phyloP scores from a whole-genome alignment of 2,113 vertebrate genomes.

The Galeopterus variegatus region DNA sequence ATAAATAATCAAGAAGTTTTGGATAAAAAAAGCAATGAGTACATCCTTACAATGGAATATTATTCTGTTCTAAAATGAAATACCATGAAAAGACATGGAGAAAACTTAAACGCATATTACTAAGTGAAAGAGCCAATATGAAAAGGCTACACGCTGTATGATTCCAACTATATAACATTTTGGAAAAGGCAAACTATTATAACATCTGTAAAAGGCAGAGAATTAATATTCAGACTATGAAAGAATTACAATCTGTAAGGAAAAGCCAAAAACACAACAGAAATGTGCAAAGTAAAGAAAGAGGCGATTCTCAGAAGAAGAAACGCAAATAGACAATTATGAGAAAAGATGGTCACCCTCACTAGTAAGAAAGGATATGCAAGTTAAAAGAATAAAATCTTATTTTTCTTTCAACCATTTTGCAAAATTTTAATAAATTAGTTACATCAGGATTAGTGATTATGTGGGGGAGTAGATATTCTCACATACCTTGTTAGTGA shows the following conservation, averaged over 20 bases:
- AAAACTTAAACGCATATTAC: neutral
- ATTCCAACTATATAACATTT: neutral
- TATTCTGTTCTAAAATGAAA: neutral
- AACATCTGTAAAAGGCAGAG: slow-evolving; percentile 1
- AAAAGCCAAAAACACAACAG: slow-evolving; percentile 29
- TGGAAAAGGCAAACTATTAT: neutral
- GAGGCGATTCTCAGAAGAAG: neutral
- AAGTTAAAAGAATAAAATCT: neutral
- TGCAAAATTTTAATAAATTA: neutral
- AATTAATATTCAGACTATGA: neutral
- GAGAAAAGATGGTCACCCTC: neutral
- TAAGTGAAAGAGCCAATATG: neutral
- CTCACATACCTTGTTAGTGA: neutral
- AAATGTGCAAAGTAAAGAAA: slow-evolving; percentile 41
- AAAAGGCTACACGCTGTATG: neutral
- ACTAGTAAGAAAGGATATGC: neutral
- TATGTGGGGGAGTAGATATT: neutral
- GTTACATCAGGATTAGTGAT: neutral
- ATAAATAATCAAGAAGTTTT: neutral
- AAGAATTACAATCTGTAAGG: slow-evolving; percentile 5
- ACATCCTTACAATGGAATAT: neutral
- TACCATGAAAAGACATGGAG: neutral
- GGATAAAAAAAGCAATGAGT: neutral
- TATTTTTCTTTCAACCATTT: neutral
- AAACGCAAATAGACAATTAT: neutral